Conservation (phyloP, 2,888 invertebrate species). For the Eupithecia exiguata region DNA sequence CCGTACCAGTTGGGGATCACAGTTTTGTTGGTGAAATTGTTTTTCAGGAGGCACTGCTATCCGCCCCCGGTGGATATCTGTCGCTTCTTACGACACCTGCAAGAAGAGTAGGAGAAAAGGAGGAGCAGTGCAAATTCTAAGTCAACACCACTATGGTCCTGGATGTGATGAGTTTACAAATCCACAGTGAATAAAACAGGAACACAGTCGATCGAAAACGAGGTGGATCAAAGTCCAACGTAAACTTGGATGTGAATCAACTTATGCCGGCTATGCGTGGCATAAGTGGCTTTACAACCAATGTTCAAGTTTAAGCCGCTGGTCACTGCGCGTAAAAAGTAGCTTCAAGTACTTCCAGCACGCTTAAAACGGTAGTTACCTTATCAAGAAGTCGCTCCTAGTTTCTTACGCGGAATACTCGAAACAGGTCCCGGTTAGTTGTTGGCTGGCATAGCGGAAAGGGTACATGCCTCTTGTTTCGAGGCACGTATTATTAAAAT, state of each 20-base stretch:
- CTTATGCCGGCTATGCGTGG: constrained; percentile 2
- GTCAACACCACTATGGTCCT: too few relatives aligned
- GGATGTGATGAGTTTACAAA: neutral
- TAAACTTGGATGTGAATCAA: constrained; percentile 16
- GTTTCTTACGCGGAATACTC: neutral
- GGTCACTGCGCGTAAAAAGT: constrained; percentile 25
- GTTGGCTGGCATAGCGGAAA: neutral
- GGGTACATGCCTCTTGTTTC: neutral
- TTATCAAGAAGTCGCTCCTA: neutral
- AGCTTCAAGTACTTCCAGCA: neutral
- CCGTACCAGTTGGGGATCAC: neutral
- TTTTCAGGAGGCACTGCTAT: neutral
- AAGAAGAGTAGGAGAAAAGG: neutral
- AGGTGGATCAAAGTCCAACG: neutral
- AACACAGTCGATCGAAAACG: neutral
- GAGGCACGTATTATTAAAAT: neutral
- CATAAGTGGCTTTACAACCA: neutral
- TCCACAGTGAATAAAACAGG: neutral
- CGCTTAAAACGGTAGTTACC: constrained; percentile 21
- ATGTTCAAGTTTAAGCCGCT: neutral
- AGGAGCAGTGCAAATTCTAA: too few relatives aligned
- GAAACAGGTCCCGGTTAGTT: neutral
- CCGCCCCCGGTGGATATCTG: neutral
- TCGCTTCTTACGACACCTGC: neutral
- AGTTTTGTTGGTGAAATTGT: neutral